A percentile compares a stretch with the other conserved stretches of the same genome.
Conservation (phyloP, 2,888 invertebrate genomes). For the Pheosia gnoma region DNA sequence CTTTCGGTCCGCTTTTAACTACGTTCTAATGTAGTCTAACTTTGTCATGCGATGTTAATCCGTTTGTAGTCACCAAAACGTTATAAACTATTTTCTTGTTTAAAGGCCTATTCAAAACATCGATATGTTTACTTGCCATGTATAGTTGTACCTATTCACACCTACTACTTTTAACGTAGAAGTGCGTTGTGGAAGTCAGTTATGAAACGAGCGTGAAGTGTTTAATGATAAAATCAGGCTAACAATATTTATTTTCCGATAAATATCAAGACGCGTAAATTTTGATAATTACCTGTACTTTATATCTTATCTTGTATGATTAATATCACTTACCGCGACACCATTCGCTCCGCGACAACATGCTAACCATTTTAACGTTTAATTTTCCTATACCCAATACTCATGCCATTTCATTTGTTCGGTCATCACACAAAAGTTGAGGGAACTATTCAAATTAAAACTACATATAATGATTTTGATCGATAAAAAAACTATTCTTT, state of each 20-base stretch:
- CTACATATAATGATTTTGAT: background rate
- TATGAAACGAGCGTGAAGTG: slow-evolving; percentile 60
- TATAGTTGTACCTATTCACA: slow-evolving; percentile 48
- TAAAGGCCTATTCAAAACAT: slow-evolving; percentile 43
- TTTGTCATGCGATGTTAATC: slow-evolving; percentile 58
- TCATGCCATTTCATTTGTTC: background rate
- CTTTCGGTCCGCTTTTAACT: slow-evolving; percentile 65
- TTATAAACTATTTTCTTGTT: slow-evolving; percentile 50
- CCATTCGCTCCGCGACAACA: background rate
- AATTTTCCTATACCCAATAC: background rate
- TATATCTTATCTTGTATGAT: slow-evolving; percentile 74
- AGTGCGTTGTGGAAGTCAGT: slow-evolving; percentile 37
- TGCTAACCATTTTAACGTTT: background rate
- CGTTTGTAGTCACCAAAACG: slow-evolving; percentile 55
- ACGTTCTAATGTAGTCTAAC: slow-evolving; percentile 61
- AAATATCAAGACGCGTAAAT: slow-evolving; percentile 72
- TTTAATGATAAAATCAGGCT: slow-evolving; percentile 64
- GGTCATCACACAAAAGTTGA: background rate
- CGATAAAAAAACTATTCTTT: background rate
- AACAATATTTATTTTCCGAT: slow-evolving; percentile 77
- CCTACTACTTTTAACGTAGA: slow-evolving; percentile 42
- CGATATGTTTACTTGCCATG: slow-evolving; percentile 38
- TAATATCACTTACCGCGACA: slow-evolving; percentile 55
- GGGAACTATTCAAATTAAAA: background rate
- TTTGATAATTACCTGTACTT: slow-evolving; percentile 76